These are phyloP conservation scores for Lutraria rhynchaena DNA, from an alignment of 1,140 invertebrate genomes.

Conservation along the genomic window DNA sequence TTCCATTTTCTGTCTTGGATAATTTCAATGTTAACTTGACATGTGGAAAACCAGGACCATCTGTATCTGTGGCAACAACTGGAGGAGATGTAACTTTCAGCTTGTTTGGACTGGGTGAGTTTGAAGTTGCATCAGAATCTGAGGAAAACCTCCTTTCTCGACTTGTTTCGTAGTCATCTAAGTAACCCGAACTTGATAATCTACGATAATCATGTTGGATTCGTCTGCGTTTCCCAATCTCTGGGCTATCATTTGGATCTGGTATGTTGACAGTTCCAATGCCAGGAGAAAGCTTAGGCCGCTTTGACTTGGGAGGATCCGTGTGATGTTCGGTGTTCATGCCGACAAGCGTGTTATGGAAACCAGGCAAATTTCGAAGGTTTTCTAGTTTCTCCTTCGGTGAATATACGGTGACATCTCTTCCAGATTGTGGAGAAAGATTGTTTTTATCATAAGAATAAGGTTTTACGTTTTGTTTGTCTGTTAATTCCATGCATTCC, in stretches of 20 bases:
- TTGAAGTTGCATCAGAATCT: constrained; percentile 67
- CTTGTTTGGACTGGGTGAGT: constrained; percentile 66
- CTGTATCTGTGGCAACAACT: neutral
- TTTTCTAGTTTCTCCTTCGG: constrained; percentile 74
- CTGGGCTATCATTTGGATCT: constrained; percentile 71
- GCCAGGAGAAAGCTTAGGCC: constrained; percentile 64
- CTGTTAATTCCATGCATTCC: constrained; percentile 1
- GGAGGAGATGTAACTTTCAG: constrained; percentile 66
- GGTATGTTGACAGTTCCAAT: constrained; percentile 39
- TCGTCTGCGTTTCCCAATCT: constrained; percentile 74
- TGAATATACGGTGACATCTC: constrained; percentile 71
- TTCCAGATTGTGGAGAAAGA: constrained; percentile 44
- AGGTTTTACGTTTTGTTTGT: neutral
- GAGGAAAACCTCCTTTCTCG: constrained; percentile 74
- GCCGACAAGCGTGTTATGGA: constrained; percentile 64
- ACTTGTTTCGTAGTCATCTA: constrained; percentile 78
- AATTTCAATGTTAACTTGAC: constrained; percentile 54
- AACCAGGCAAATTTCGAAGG: constrained; percentile 79
- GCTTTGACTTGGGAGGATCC: constrained; percentile 65
- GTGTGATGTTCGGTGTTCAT: constrained; percentile 31
- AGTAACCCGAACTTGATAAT: constrained; percentile 79
- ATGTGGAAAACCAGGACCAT: constrained; percentile 6
- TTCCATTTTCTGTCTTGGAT: constrained; percentile 56
- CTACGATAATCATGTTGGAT: constrained; percentile 78
- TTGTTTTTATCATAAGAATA: constrained; percentile 27